A percentile compares a stretch with the other conserved stretches of the same genome.
These are phyloP conservation scores for Anthoscopus minutus DNA, from an alignment of 2,113 vertebrate species.

Conservation along the genomic window DNA sequence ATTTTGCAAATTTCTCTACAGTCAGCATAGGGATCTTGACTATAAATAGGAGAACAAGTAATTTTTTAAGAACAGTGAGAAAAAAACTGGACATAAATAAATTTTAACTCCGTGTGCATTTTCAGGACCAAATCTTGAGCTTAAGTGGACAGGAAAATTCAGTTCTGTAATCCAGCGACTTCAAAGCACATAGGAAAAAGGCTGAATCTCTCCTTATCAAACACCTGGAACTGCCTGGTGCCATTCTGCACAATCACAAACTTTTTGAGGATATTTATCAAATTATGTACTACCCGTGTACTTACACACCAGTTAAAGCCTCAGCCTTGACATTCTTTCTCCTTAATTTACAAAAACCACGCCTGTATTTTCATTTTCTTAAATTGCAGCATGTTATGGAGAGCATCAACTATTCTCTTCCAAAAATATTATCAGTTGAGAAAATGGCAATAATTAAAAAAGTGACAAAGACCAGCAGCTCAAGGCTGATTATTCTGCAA, in stretches of 20 bases:
- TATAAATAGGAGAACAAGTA: not conserved
- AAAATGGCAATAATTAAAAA: not conserved
- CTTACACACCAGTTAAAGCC: not conserved
- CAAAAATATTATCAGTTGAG: not conserved
- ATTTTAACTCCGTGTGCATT: not conserved
- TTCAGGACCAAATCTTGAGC: not conserved
- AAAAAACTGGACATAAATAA: not conserved
- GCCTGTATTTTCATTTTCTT: not conserved
- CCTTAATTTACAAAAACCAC: not conserved
- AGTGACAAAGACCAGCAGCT: not conserved
- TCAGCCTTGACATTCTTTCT: rapidly evolving
- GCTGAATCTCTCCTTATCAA: not conserved
- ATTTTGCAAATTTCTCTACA: not conserved
- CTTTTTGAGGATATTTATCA: not conserved
- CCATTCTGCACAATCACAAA: not conserved
- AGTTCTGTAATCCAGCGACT: not conserved
- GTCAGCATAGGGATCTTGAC: rapidly evolving
- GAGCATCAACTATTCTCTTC: not conserved
- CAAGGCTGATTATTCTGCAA: not conserved
- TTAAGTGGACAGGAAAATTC: not conserved
- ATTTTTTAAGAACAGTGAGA: not conserved
- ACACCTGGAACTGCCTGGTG: not conserved
- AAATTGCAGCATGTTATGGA: rapidly evolving
- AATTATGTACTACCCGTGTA: not conserved
- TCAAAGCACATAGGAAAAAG: not conserved